These are phyloP conservation scores for Chaenodraco wilsoni DNA, from an alignment of 2,797 vertebrate species.

Conservation along the genomic window DNA sequence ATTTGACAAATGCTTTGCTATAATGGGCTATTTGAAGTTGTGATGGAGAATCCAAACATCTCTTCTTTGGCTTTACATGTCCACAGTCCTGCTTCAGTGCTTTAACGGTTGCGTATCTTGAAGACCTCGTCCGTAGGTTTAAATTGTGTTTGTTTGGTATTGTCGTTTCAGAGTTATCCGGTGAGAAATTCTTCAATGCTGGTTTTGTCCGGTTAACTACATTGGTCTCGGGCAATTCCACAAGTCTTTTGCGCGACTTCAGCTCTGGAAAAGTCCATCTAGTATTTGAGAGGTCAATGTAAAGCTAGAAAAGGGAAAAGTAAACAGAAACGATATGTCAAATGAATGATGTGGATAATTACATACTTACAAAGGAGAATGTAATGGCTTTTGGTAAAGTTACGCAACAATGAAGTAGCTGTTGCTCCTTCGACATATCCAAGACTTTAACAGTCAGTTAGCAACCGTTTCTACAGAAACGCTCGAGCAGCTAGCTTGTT, in stretches of 20 bases:
- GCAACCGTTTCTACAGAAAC: neutral
- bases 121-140: neutral
- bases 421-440: neutral
- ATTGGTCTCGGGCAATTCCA: slow-evolving; percentile 65
- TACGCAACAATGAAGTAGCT: no score
- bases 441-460: no score
- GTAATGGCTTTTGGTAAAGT: neutral
- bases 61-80: slow-evolving; percentile 16
- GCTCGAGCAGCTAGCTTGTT: rapidly evolving
- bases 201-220: neutral
- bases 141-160: slow-evolving; percentile 4
- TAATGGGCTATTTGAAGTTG: neutral
- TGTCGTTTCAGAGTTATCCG: neutral
- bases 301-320: slow-evolving; percentile 52
- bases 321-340: neutral
- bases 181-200: slow-evolving; percentile 18
- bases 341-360: neutral
- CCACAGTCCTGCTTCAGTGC: slow-evolving; percentile 30
- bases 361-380: neutral
- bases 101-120: neutral
- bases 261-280: slow-evolving; percentile 48
- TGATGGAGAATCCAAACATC: slow-evolving; percentile 16
- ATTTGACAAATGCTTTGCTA: slow-evolving; percentile 31
- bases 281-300: slow-evolving; percentile 69
- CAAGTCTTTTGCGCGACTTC: slow-evolving; percentile 46